Conservation (phyloP, 2,888 invertebrate species). For the Rhaphigaster nebulosa region DNA sequence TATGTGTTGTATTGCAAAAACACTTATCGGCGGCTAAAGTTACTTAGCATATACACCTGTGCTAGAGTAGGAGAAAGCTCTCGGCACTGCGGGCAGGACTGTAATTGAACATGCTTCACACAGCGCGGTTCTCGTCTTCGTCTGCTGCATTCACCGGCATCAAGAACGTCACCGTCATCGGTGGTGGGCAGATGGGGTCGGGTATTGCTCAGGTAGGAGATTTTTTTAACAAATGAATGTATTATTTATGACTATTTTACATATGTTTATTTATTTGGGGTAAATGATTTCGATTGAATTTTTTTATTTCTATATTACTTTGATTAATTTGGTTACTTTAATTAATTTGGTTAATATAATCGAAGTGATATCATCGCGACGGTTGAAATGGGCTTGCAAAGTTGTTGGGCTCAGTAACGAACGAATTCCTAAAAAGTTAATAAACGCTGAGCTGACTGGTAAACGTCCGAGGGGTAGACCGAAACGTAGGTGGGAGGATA, state of each 20-base stretch:
- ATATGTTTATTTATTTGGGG: too few relatives aligned
- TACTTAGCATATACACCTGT: background rate
- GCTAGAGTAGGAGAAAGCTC: background rate
- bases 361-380: too few relatives aligned
- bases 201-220: constrained; percentile 86
- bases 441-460: too few relatives aligned
- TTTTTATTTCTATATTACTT: too few relatives aligned
- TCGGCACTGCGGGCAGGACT: background rate
- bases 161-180: constrained; percentile 85
- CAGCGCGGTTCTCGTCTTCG: background rate
- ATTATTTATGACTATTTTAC: background rate
- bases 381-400: too few relatives aligned
- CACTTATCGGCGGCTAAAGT: background rate
- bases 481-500: too few relatives aligned
- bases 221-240: background rate
- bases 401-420: too few relatives aligned
- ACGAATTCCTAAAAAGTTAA: too few relatives aligned
- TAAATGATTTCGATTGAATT: too few relatives aligned
- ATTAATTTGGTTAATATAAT: too few relatives aligned
- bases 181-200: constrained; percentile 89
- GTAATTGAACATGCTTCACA: background rate
- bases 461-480: too few relatives aligned
- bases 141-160: constrained; percentile 68
- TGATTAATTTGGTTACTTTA: too few relatives aligned
- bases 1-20: background rate